Base-by-base conservation (phyloP, 2,888 invertebrate genomes). In the Resseliella maxima region DNA sequence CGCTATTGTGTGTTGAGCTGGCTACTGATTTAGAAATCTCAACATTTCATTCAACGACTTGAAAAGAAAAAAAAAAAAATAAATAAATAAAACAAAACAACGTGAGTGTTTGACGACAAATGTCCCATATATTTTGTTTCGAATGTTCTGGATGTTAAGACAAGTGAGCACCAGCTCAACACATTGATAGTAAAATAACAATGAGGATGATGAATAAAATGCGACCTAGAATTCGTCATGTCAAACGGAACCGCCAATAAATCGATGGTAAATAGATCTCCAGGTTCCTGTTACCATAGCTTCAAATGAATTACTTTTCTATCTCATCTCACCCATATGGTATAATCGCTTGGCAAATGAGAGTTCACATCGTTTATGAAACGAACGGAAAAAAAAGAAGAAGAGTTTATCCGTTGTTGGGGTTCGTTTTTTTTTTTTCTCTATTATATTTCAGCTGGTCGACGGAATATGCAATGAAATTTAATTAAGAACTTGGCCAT, bases 1-100 rank as follows among this genome's bases (percentile, higher is more conserved):
- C 6, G n/a, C 72, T 72, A 83, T 83, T 83, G 83, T 83, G 21
- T n/a, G n/a, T n/a, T n/a, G n/a, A n/a, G n/a, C n/a, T 1, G 83
- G 21, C 38, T 24, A 83, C 38, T 81, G 15, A 81, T 35, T 2
- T 81, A 41, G 12, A 41, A 41, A 41, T 41, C n/a, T n/a, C n/a
- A n/a, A n/a, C n/a, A n/a, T n/a, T n/a, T n/a, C n/a, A n/a, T n/a
- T n/a, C n/a, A n/a, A n/a, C n/a, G n/a, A n/a, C n/a, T n/a, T n/a
- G n/a, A n/a, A n/a, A n/a, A n/a, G n/a, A n/a, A n/a, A n/a, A n/a
- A n/a, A n/a, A n/a, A n/a, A 45, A 45, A 10, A 45, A 45, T 45
- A 45, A 45, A 45, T 45, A 12, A 45, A 45, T 12, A n/a, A n/a
- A n/a, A n/a, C n/a, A n/a, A n/a, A n/a, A n/a, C n/a, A n/a, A n/a